Evolutionary conservation across 2,113 vertebrate genomes (phyloP), one percentile per base, ranked within the genome.

Genomic region (Microcebus lehilahytsara): DNA sequence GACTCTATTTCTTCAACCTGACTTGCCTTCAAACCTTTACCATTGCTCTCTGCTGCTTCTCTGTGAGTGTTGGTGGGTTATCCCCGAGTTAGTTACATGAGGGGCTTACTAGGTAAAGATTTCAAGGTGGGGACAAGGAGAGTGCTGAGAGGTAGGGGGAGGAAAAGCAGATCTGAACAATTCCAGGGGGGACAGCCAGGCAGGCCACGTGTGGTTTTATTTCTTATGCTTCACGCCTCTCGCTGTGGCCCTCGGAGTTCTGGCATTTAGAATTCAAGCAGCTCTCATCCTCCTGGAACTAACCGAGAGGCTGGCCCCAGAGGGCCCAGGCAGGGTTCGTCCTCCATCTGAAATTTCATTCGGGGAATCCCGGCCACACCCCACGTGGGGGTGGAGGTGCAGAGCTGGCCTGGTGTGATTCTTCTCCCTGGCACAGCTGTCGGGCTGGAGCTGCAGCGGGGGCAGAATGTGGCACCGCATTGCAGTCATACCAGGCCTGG

Each of bases 401-500:
- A 0, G 97, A 87, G 32, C 2, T 80, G 46, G 34, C 20, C 46
- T 56, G 91, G 85, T 64, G 2, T 66, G 95, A 53, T 77, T 37
- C 34, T 97, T 25, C 53, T 78, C 94, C 49, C 56, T 56, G 96
- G 96, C 72, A 69, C 98, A 99, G 98, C 98, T 99, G 98, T 98
- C 97, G 90, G 95, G 42, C 42, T 46, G 42, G 42, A 42, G 56
- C 8, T 37, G 6, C 42, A 23, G 46, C 9, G n/a, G 97, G 96
- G 97, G 92, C 93, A 34, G 97, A 96, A 96, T 96, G 98, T 98
- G 96, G 64, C 97, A 92, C 95, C 64, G 27, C 98, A 99, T 98
- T 98, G 98, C 98, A 95, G 91, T 98, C 98, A 98, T 99, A 98
- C 98, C 98, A 98, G 97, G 97, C 22, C 25, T 53, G 96, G 97